A percentile compares a stretch with the other conserved stretches of the same genome.
Conservation (phyloP, 2,113 vertebrate species). For the Phylloscopus trochiloides region DNA sequence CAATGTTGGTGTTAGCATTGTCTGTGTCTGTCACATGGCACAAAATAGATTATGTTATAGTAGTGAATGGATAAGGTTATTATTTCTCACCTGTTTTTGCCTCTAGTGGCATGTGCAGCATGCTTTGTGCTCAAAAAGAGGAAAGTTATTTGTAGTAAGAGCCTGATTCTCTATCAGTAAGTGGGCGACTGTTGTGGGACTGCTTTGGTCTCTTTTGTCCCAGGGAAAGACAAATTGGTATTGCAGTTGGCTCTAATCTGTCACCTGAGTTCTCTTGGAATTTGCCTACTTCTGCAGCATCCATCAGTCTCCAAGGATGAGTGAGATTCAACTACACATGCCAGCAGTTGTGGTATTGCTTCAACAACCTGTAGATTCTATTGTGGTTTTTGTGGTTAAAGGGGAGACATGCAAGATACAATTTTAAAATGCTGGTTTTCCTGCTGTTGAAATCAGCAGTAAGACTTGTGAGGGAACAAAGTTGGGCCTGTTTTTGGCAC, state of each 20-base stretch:
- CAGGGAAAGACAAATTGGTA: not conserved
- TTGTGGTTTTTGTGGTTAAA: not conserved
- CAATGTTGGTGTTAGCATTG: not conserved
- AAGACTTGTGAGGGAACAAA: not conserved
- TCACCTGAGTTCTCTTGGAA: not conserved
- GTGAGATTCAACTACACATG: not conserved
- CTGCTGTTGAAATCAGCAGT: not conserved
- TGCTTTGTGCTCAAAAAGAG: not conserved
- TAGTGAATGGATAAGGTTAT: not conserved
- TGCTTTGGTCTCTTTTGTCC: not conserved
- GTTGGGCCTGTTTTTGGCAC: not conserved
- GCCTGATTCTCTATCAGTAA: not conserved
- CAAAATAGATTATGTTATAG: not conserved
- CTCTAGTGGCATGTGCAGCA: not conserved
- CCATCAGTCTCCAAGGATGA: not conserved
- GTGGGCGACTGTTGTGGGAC: not conserved
- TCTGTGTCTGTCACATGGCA: not conserved
- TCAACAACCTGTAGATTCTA: not conserved
- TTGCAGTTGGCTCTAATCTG: not conserved
- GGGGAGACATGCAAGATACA: not conserved
- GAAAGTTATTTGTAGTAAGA: not conserved
- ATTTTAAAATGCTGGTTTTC: not conserved
- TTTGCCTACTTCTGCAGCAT: not conserved
- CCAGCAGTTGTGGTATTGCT: not conserved
- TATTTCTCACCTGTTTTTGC: not conserved